Percentiles rank a stretch among this genome's conserved stretches.
phyloP scores from a whole-genome alignment of 2,888 invertebrate species.

The Papilio demoleus region DNA sequence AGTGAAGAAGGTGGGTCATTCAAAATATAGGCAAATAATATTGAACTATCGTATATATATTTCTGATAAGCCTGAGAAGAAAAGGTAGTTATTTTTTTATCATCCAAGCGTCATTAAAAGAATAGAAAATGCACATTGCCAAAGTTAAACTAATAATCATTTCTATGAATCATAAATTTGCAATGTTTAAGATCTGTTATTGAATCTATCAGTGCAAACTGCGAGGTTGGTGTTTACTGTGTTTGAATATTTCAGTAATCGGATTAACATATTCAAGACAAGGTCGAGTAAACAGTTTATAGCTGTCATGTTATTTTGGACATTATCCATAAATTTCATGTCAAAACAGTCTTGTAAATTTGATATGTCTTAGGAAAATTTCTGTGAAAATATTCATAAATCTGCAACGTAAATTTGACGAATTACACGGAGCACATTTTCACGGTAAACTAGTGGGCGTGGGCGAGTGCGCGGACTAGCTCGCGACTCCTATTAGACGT shows the following conservation, averaged over 20 bases:
- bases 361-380: conserved; percentile 14
- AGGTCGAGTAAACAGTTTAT: conserved; percentile 39
- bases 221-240: conserved; percentile 7
- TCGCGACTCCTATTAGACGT: too few species aligned
- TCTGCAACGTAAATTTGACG: background rate
- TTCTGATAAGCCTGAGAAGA: background rate
- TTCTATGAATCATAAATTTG: too few species aligned
- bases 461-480: too few species aligned
- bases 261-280: conserved; percentile 33
- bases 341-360: conserved; percentile 29
- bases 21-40: background rate
- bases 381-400: conserved; percentile 13
- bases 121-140: too few species aligned
- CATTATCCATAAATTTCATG: conserved; percentile 31
- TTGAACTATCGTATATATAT: background rate
- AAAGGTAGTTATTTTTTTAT: background rate
- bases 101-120: too few species aligned
- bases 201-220: background rate
- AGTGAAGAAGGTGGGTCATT: background rate
- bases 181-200: conserved; percentile 17
- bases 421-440: background rate
- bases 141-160: background rate
- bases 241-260: conserved; percentile 26
- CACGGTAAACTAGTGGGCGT: too few species aligned
- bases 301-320: conserved; percentile 28